Conservation (phyloP, 2,888 invertebrate species). For the Lathronympha strigana region DNA sequence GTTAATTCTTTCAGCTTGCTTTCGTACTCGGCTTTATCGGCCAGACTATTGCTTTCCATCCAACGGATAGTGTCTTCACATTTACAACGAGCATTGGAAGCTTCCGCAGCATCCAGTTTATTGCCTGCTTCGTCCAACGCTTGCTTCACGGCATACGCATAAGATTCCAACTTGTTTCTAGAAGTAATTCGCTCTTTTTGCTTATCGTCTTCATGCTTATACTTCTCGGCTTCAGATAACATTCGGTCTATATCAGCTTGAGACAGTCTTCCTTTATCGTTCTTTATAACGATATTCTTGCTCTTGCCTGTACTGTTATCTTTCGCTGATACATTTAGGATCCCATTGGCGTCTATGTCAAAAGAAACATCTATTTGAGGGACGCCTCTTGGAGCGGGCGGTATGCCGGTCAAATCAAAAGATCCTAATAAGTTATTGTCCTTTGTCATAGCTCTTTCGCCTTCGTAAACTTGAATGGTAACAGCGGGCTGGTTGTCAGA, state of each 20-base stretch:
- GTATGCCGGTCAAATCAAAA: constrained; percentile 87
- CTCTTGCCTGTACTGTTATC: constrained; percentile 87
- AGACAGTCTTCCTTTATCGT: constrained; percentile 91
- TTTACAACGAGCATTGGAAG: constrained; percentile 72
- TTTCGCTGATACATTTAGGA: constrained; percentile 92
- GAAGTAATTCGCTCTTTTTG: constrained; percentile 86
- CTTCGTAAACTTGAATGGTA: constrained; percentile 89
- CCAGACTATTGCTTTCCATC: constrained; percentile 87
- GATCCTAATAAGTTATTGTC: constrained; percentile 88
- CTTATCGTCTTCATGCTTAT: constrained; percentile 87
- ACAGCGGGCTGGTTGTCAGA: constrained; percentile 91
- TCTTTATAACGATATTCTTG: constrained; percentile 91
- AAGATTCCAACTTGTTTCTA: constrained; percentile 88
- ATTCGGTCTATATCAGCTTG: constrained; percentile 94
- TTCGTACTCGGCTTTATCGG: constrained; percentile 87
- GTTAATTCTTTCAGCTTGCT: constrained; percentile 73
- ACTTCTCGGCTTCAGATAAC: constrained; percentile 89
- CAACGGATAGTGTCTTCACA: constrained; percentile 86
- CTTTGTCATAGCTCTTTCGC: constrained; percentile 91
- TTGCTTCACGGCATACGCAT: constrained; percentile 87
- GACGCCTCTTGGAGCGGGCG: constrained; percentile 86
- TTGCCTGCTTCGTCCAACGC: constrained; percentile 84
- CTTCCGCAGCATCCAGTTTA: constrained; percentile 85
- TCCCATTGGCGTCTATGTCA: constrained; percentile 91
- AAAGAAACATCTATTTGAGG: constrained; percentile 89